These are phyloP conservation scores for Chelidonichthys spinosus DNA, from an alignment of 2,797 vertebrate species.

Conservation along the genomic window DNA sequence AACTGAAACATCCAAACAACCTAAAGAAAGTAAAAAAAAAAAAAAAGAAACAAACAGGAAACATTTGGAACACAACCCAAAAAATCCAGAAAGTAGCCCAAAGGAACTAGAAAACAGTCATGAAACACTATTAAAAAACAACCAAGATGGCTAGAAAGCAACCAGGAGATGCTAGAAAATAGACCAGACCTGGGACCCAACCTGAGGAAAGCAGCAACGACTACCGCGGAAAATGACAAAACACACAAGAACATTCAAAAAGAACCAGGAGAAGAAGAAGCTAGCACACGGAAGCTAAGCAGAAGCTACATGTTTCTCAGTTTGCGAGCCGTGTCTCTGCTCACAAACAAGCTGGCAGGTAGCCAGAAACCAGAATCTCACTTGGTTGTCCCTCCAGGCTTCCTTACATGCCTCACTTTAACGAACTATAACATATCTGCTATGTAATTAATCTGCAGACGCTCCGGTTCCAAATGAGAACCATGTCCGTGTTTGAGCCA, in stretches of 20 bases:
- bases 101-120: background rate
- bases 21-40: background rate
- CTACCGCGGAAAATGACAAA: background rate
- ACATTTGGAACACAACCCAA: rapidly evolving
- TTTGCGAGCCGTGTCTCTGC: no score
- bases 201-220: background rate
- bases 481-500: background rate
- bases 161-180: background rate
- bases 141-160: background rate
- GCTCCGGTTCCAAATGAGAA: background rate
- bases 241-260: background rate
- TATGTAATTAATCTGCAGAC: background rate
- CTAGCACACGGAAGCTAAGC: no score
- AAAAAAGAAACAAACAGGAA: background rate
- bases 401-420: no score
- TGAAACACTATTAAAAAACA: background rate
- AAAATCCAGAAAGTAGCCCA: background rate
- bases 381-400: no score
- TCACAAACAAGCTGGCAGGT: no score
- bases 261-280: background rate
- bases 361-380: background rate
- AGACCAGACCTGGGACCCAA: background rate
- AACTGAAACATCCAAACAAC: background rate
- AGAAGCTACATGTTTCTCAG: no score
- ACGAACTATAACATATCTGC: background rate